Evolutionary conservation across 2,113 vertebrate genomes (phyloP), one percentile per base, ranked within the genome.

Genomic region (Clinocottus analis): DNA sequence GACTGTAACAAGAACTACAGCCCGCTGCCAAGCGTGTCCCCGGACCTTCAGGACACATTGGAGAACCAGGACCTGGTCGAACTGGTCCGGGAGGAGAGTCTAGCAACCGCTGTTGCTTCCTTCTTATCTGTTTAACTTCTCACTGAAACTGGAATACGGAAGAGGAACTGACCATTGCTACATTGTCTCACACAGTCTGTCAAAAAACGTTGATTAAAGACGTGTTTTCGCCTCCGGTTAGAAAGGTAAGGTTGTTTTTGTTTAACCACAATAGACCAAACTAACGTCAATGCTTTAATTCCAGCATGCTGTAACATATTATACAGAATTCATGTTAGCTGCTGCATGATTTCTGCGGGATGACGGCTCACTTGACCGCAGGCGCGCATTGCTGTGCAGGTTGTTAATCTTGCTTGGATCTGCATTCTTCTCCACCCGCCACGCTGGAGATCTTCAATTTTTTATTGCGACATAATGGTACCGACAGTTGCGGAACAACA

Each of bases 11-110:
- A 63, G n/a, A 35, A 60, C 13, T 11, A 0, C 37, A 8, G 0
- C 7, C 23, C 3, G 5, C 10, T 10, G 55, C 72, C 49, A 82
- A 56, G 11, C 82, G 61, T 83, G 72, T 89, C 71, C 82, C 67
- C 4, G 91, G 63, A 89, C 60, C 88, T 45, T 1, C 64, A 63
- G 87, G 91, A 33, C 5, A 64, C 72, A 16, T 3, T 13, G 92
- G 85, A 90, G 84, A 74, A 69, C 39, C 75, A 21, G 84, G 63
- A 81, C 56, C 8, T 25, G 75, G 0, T 31, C 39, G 5, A 12
- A 23, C 25, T 19, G 25, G 23, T 49, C 10, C 17, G 9, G 63
- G 25, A 49, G 77, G 72, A 77, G 55, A 49, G 13, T 45, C 68
- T 3, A 51, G 7, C 49, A 0, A 8, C 45, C 53, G 33, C 16